Evolutionary conservation across 2,797 vertebrate species (phyloP).

Genomic region (Spondyliosoma cantharus): DNA sequence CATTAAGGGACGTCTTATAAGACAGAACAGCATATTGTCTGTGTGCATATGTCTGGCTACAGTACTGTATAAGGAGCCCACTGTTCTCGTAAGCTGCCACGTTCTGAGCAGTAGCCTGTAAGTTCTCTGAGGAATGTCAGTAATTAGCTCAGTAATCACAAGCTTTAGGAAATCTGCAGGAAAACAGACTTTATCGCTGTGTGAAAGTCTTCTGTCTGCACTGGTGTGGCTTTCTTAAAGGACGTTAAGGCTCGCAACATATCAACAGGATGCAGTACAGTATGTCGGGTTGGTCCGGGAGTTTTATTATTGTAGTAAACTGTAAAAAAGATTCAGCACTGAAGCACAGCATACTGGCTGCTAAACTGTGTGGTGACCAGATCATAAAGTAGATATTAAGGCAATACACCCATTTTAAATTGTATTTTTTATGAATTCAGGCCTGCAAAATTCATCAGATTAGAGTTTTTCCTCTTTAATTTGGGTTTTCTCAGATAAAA

Average conservation of each 20-base stretch:
- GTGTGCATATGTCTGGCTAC: slow-evolving; percentile 53
- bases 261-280: slow-evolving; percentile 22
- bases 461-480: background rate
- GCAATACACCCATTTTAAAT: slow-evolving; percentile 19
- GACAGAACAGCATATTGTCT: slow-evolving; percentile 73
- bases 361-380: slow-evolving; percentile 12
- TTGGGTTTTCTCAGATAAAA: slow-evolving; percentile 34
- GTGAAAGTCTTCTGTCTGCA: slow-evolving; percentile 66
- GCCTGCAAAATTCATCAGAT: slow-evolving; percentile 29
- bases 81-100: slow-evolving; percentile 76
- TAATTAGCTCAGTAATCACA: slow-evolving; percentile 85
- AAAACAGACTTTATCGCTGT: slow-evolving; percentile 76
- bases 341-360: background rate
- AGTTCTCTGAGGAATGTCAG: slow-evolving; percentile 82
- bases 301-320: background rate
- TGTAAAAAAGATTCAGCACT: background rate
- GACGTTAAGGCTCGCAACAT: slow-evolving; percentile 25
- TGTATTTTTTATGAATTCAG: slow-evolving; percentile 7
- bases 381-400: slow-evolving; percentile 20
- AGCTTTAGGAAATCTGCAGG: slow-evolving; percentile 82
- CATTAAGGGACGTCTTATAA: slow-evolving; percentile 38
- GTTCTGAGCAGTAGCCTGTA: slow-evolving; percentile 69
- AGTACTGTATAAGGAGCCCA: slow-evolving; percentile 73
- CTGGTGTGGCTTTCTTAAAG: slow-evolving; percentile 25
- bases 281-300: background rate